Evolutionary conservation across 2,113 vertebrate genomes (phyloP).

Genomic region (Phaethornis superciliosus): DNA sequence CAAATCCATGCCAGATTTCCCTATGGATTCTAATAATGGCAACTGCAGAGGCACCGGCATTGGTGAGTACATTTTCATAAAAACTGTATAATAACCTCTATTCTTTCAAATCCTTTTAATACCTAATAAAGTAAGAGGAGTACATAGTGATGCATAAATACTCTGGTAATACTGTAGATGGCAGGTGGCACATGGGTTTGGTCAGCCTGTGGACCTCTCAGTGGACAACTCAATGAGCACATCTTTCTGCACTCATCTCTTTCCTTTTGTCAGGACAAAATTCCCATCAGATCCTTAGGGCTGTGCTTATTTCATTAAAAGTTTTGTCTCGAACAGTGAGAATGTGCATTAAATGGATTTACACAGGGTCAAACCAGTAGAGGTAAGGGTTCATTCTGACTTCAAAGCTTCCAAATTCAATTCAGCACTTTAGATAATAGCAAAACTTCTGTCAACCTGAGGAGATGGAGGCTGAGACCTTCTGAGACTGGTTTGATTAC

Average conservation of each 20-base stretch:
- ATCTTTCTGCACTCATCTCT: accelerated
- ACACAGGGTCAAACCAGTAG: not conserved
- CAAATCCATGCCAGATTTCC: constrained; percentile 85
- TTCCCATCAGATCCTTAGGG: not conserved
- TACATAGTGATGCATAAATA: not conserved
- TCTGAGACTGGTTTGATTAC: not conserved
- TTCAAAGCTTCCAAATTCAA: not conserved
- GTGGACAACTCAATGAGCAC: accelerated
- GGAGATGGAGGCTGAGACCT: not conserved
- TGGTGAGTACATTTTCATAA: constrained; percentile 77
- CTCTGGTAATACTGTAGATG: not conserved
- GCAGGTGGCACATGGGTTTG: not conserved
- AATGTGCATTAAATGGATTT: not conserved
- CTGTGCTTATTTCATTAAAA: not conserved
- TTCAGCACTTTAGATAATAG: not conserved
- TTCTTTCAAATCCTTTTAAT: not conserved
- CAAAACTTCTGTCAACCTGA: not conserved
- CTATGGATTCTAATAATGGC: constrained; percentile 89
- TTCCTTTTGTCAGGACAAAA: not conserved
- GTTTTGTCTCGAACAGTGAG: not conserved
- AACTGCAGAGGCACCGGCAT: constrained; percentile 84
- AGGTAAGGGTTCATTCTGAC: not conserved
- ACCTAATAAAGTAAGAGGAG: not conserved
- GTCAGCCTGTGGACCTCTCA: not conserved
- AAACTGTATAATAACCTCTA: not conserved